Evolutionary conservation across 2,888 invertebrate species (phyloP), one percentile per base, ranked within the genome.

Genomic region (Xylophagus ater): DNA sequence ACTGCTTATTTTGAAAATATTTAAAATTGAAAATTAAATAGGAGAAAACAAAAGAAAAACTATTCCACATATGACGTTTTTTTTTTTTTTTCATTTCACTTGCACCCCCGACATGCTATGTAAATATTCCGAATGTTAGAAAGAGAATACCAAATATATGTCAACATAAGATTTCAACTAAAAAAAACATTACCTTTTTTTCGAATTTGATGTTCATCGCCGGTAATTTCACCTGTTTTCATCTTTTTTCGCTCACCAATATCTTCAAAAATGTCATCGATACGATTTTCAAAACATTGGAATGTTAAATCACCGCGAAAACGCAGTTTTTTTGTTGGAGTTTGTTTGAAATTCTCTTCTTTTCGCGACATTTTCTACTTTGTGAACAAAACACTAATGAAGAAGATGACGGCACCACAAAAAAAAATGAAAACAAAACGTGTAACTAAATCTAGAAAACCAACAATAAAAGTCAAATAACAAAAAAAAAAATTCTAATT

Each of bases 221-320:
- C 23, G 6, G 17, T 5, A 7, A 33, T 9, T 30, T 51, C 51
- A 8, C 47, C 47, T 17, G 44, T 42, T 37, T 47, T 47, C 21
- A 41, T 37, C 30, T 43, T 46, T 20, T 44, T 45, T 9, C 46
- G 31, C 26, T 48, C 47, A 14, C 12, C 30, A 12, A 34, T 41
- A 31, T 56, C 56, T 25, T 56, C 55, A 4, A 50, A 49, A 19
- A 56, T 48, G 4, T 57, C 57, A 29, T 58, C 58, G 6, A 58
- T 48, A 28, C 55, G 54, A 15, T 38, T 42, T 26, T 48, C 47
- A 26, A 36, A 34, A 41, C 43, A 52, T 39, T 49, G 56, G 30
- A 65, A 59, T 53, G 59, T 66, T 14, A 62, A 51, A 30, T 66
- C 61, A 29, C 65, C 55, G 45, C 66, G 62, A 56, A 71, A 71